A percentile compares a stretch with the other conserved stretches of the same genome.
Evolutionary conservation across 2,888 invertebrate species (phyloP).

Genomic region (Melikaiella ostensackeni): DNA sequence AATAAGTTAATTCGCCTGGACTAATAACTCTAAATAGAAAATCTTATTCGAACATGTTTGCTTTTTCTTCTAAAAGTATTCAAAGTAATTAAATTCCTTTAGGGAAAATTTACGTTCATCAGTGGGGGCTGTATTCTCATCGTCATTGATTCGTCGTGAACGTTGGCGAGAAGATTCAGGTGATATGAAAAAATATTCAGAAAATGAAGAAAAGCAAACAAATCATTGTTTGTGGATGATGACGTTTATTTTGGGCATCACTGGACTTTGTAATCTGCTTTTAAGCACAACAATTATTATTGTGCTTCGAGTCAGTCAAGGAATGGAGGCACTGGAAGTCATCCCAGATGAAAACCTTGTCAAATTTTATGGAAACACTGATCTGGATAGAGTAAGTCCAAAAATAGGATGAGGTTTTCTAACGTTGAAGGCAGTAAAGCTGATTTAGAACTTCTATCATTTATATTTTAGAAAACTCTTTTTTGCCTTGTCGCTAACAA

Average conservation of each 20-base stretch:
- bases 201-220: slow-evolving; percentile 63
- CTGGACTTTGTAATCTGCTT: slow-evolving; percentile 84
- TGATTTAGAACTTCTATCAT: not conserved
- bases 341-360: slow-evolving; percentile 85
- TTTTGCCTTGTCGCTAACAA: too few species aligned
- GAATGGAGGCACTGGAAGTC: slow-evolving; percentile 91
- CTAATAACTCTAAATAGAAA: too few species aligned
- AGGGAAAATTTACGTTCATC: slow-evolving; percentile 8
- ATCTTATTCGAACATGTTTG: too few species aligned
- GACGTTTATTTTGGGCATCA: slow-evolving; percentile 85
- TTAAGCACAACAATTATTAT: slow-evolving; percentile 89
- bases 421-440: too few species aligned
- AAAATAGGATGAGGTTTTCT: too few species aligned
- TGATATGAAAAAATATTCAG: slow-evolving; percentile 47
- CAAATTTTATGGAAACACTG: slow-evolving; percentile 88
- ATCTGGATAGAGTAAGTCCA: slow-evolving; percentile 83
- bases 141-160: slow-evolving; percentile 31
- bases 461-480: not conserved
- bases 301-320: slow-evolving; percentile 88
- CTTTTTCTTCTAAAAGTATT: too few species aligned
- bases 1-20: too few species aligned
- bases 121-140: slow-evolving; percentile 24
- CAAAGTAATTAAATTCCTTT: not conserved
- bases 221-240: slow-evolving; percentile 84
- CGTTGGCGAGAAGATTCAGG: slow-evolving; percentile 47